Evolutionary conservation across 2,888 invertebrate species (phyloP).

Genomic region (Frankliniella fusca): DNA sequence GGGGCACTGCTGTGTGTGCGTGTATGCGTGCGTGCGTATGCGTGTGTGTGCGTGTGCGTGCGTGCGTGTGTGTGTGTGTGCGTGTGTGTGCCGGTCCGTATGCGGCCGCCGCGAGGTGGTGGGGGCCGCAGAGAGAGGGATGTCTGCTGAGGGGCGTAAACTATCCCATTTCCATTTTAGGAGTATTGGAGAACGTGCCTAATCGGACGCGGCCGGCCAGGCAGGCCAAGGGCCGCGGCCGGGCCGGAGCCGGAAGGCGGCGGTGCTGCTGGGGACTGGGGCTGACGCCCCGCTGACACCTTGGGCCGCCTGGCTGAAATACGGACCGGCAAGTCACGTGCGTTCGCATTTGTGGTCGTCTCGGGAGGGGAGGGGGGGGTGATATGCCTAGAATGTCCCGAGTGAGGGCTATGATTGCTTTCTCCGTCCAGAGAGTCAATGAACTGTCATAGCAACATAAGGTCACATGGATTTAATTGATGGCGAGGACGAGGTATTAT

Average conservation of each 20-base stretch:
- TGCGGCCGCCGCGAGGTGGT: not conserved
- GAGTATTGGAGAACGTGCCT: slow-evolving; percentile 24
- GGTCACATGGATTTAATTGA: too few species aligned
- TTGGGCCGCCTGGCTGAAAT: not conserved
- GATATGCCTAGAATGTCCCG: too few species aligned
- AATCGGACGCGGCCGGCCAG: not conserved
- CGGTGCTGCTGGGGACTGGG: too few species aligned
- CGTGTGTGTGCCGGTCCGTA: not conserved
- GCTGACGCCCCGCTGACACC: not conserved
- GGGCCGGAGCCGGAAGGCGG: not conserved
- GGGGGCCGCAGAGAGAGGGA: not conserved
- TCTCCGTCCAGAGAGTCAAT: too few species aligned
- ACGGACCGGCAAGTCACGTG: too few species aligned
- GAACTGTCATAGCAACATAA: too few species aligned
- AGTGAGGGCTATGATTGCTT: too few species aligned
- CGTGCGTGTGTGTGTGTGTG: not conserved
- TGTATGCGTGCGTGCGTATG: not conserved
- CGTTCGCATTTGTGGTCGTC: too few species aligned
- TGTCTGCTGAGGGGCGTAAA: not conserved
- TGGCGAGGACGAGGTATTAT: too few species aligned
- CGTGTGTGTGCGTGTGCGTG: not conserved
- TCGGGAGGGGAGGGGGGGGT: too few species aligned
- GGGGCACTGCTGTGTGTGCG: too few species aligned
- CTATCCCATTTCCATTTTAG: slow-evolving; percentile 23
- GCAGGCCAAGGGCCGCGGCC: not conserved